phyloP scores from a whole-genome alignment of 2,888 invertebrate species.

The Megamerina dolium region DNA sequence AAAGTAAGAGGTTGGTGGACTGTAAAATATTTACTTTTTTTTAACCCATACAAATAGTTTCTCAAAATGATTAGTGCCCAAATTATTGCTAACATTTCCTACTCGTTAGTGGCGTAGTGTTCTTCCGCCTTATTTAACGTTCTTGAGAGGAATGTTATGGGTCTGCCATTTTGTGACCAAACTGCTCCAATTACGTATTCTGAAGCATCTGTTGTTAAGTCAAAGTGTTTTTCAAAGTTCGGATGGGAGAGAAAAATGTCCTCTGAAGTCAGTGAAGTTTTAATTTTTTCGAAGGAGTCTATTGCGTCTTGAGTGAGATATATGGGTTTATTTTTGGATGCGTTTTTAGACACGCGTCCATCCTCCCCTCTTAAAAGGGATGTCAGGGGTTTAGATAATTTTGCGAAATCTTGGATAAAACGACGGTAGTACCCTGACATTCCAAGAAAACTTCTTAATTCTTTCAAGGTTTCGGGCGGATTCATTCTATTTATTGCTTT shows the following conservation, averaged over 20 bases:
- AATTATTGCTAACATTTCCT: slow-evolving; percentile 12
- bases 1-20: slow-evolving; percentile 8
- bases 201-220: slow-evolving; percentile 30
- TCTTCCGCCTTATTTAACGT: slow-evolving; percentile 15
- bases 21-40: slow-evolving; percentile 6
- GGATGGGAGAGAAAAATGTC: slow-evolving; percentile 16
- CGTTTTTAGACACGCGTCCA: no score
- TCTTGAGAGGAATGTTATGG: no score
- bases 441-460: neutral
- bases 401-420: slow-evolving; percentile 19
- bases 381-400: no score
- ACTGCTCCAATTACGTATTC: slow-evolving; percentile 30
- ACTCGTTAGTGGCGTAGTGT: no score
- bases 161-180: slow-evolving; percentile 16
- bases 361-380: no score
- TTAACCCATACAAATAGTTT: slow-evolving; percentile 10
- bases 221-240: slow-evolving; percentile 13
- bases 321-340: slow-evolving; percentile 4
- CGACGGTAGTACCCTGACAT: neutral
- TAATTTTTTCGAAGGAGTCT: slow-evolving; percentile 13
- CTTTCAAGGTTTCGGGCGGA: neutral
- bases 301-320: slow-evolving; percentile 8
- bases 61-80: slow-evolving; percentile 6
- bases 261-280: slow-evolving; percentile 14
- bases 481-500: neutral